Evolutionary conservation across 2,888 invertebrate genomes (phyloP), one percentile per base, ranked within the genome.

Genomic region (Dasypogon diadema): DNA sequence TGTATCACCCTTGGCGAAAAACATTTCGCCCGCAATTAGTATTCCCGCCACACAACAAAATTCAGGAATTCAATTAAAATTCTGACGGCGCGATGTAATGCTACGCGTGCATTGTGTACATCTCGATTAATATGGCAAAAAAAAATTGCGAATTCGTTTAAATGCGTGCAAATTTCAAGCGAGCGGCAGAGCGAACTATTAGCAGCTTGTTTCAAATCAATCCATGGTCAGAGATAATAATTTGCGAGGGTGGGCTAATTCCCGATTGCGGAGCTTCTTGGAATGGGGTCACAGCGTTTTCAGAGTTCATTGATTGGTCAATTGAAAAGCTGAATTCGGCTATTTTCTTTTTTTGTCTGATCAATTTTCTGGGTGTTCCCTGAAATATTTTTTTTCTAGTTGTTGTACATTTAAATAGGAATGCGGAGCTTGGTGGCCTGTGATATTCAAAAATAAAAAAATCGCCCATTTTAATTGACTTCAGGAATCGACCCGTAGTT

Each of bases 31-130:
- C 3, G 16, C 46, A 48, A 16, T 65, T 65, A 65, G 42, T 65
- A 65, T 65, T 46, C 65, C 4, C 10, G 16, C n/a, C 46, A 48
- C 8, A 22, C n/a, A n/a, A 21, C 65, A 16, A 22, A 46, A 65
- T 65, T 65, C 22, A 46, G 24, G 48, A 65, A 65, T 65, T 48
- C 65, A 2, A 46, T 65, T 65, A 24, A 65, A 65, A 65, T 65
- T 65, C 65, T 22, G n/a, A 2, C 21, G 48, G 46, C 65, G 14
- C 21, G 21, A 6, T 65, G 46, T 24, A 65, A 46, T 37, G 46
- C 24, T 65, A 65, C 65, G 65, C 65, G 65, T 65, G 65, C 65
- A 65, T 65, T 65, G 65, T 65, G 65, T 65, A 65, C 65, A 42
- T 65, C 26, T 12, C 24, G 65, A 65, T 65, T 65, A 48, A 48